phyloP scores from a whole-genome alignment of 1,140 invertebrate genomes.

The Phocides pigmalion region DNA sequence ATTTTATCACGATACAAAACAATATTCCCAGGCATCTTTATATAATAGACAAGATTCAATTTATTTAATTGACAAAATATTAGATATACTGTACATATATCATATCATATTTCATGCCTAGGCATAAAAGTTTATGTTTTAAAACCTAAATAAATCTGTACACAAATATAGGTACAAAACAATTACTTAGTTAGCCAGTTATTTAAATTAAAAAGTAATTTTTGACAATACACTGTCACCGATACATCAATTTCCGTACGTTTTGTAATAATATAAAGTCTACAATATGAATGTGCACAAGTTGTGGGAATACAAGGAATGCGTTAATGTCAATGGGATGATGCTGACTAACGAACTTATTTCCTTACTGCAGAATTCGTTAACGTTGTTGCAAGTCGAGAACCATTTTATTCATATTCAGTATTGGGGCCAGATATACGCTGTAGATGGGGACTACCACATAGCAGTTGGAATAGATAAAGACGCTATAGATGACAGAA shows the following conservation, averaged over 20 bases:
- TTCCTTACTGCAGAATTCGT: conserved; percentile 87
- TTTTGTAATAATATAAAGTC: not conserved
- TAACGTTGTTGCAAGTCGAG: conserved; percentile 88
- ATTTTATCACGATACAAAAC: no score
- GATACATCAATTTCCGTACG: not conserved
- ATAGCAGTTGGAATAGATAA: conserved; percentile 88
- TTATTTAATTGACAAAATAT: no score
- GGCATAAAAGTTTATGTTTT: no score
- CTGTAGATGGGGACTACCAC: conserved; percentile 88
- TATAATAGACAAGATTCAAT: no score
- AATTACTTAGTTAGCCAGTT: no score
- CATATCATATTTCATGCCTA: no score
- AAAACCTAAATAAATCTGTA: no score
- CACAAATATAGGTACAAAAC: no score
- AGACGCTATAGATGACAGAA: conserved; percentile 86
- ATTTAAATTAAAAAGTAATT: no score
- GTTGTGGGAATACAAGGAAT: conserved; percentile 73
- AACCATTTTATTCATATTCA: conserved; percentile 90
- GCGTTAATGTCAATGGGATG: conserved; percentile 83
- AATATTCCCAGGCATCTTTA: no score
- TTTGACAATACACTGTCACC: no score
- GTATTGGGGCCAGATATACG: conserved; percentile 90
- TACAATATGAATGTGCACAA: conserved; percentile 69
- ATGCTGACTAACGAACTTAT: conserved; percentile 87
- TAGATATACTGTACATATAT: no score